Percentiles rank a stretch among this genome's conserved stretches.
Evolutionary conservation across 1,140 invertebrate species (phyloP).

Genomic region (Drosophila tropicalis): DNA sequence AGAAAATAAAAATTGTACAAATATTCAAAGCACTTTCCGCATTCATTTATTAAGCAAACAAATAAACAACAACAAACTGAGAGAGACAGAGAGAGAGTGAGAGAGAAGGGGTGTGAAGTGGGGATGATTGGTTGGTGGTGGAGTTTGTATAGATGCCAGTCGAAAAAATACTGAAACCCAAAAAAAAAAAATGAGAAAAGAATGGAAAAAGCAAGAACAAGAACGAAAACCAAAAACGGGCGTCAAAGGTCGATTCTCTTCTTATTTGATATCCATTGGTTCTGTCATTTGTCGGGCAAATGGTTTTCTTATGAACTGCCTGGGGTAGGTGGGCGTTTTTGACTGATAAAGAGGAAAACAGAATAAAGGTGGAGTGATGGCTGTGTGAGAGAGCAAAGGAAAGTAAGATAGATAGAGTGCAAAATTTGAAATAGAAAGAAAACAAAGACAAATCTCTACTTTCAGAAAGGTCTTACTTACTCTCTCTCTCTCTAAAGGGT

Average conservation of each 20-base stretch:
- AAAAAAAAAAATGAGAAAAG: not conserved
- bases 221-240: conserved; percentile 21
- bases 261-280: conserved; percentile 50
- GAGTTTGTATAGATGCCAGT: conserved; percentile 19
- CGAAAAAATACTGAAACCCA: too few relatives aligned
- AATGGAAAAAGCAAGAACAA: not conserved
- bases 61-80: conserved; percentile 3
- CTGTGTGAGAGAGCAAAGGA: not conserved
- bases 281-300: conserved; percentile 49
- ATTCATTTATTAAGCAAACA: conserved; percentile 70
- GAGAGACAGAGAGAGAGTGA: not conserved
- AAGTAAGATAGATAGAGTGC: not conserved
- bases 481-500: not conserved
- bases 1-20: conserved; percentile 55
- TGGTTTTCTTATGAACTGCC: conserved; percentile 21
- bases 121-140: too few relatives aligned
- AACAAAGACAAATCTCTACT: not conserved
- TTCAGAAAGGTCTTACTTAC: not conserved
- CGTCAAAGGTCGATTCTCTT: conserved; percentile 52
- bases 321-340: not conserved
- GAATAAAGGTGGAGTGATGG: not conserved
- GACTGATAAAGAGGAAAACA: not conserved
- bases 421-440: too few relatives aligned
- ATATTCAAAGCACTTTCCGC: conserved; percentile 69
- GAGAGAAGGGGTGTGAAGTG: not conserved